phyloP scores from a whole-genome alignment of 2,113 vertebrate genomes.

The Esox niger region DNA sequence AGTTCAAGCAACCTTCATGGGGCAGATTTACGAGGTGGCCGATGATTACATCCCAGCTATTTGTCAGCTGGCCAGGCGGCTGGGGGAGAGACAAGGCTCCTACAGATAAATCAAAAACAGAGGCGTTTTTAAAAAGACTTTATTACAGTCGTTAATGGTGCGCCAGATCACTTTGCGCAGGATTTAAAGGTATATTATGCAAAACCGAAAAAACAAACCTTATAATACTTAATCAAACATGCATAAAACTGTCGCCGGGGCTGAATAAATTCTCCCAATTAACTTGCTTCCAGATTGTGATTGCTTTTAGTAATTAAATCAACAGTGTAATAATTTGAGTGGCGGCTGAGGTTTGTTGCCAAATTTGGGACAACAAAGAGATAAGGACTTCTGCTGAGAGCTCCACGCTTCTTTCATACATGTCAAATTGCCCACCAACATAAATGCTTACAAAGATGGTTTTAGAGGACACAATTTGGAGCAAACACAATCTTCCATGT shows the following conservation, averaged over 20 bases:
- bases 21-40: constrained; percentile 72
- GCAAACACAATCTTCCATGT: too few species aligned
- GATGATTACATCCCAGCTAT: constrained; percentile 74
- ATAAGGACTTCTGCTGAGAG: constrained; percentile 8
- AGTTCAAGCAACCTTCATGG: constrained; percentile 65
- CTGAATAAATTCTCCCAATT: constrained; percentile 87
- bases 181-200: constrained; percentile 93
- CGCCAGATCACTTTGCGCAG: constrained; percentile 63
- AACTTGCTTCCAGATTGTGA: constrained; percentile 81
- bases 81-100: constrained; percentile 54
- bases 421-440: too few species aligned
- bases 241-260: constrained; percentile 83
- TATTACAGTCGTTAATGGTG: constrained; percentile 80
- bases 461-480: too few species aligned
- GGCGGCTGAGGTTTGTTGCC: constrained; percentile 60
- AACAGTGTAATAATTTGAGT: constrained; percentile 75
- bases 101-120: constrained; percentile 80
- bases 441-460: too few species aligned
- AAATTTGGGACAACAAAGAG: constrained; percentile 35
- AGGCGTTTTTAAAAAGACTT: constrained; percentile 73
- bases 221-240: constrained; percentile 91
- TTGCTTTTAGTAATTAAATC: constrained; percentile 91
- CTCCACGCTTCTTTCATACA: constrained; percentile 1
- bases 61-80: constrained; percentile 77
- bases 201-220: constrained; percentile 91